These are phyloP conservation scores for Scaptodrosophila latifasciaeformis DNA, from an alignment of 2,888 invertebrate species.

Conservation along the genomic window DNA sequence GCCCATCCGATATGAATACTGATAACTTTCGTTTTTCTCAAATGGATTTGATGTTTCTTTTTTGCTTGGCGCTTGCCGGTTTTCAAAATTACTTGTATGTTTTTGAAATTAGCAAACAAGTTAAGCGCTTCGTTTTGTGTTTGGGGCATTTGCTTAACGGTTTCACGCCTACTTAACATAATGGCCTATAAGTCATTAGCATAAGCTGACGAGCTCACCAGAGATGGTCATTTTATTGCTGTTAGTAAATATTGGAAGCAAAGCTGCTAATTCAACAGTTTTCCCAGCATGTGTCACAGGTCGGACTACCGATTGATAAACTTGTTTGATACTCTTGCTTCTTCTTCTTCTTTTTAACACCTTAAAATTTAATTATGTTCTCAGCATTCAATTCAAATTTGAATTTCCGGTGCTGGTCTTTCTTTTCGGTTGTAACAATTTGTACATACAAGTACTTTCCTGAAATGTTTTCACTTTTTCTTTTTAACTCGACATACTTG, in stretches of 20 bases:
- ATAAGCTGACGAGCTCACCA: slow-evolving; percentile 18
- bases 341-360: slow-evolving; percentile 7
- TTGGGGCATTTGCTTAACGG: slow-evolving; percentile 25
- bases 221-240: too few relatives aligned
- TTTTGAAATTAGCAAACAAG: slow-evolving; percentile 37
- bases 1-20: slow-evolving; percentile 27
- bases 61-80: background rate
- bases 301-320: too few relatives aligned
- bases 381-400: slow-evolving; percentile 44
- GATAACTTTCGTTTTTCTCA: slow-evolving; percentile 53
- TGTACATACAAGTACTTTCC: slow-evolving; percentile 21
- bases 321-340: too few relatives aligned
- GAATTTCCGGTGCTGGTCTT: slow-evolving; percentile 46
- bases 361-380: slow-evolving; percentile 35
- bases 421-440: slow-evolving; percentile 8
- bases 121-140: slow-evolving; percentile 25
- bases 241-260: too few relatives aligned
- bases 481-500: too few relatives aligned
- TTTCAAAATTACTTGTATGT: slow-evolving; percentile 1
- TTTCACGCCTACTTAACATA: slow-evolving; percentile 8
- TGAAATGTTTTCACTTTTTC: slow-evolving; percentile 54
- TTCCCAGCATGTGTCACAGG: too few relatives aligned
- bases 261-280: too few relatives aligned
- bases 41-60: slow-evolving; percentile 27
- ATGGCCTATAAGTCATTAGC: slow-evolving; percentile 28